Percentiles rank a stretch among this genome's conserved stretches.
These are phyloP conservation scores for Pimephales promelas DNA, from an alignment of 2,113 vertebrate genomes.

Conservation along the genomic window DNA sequence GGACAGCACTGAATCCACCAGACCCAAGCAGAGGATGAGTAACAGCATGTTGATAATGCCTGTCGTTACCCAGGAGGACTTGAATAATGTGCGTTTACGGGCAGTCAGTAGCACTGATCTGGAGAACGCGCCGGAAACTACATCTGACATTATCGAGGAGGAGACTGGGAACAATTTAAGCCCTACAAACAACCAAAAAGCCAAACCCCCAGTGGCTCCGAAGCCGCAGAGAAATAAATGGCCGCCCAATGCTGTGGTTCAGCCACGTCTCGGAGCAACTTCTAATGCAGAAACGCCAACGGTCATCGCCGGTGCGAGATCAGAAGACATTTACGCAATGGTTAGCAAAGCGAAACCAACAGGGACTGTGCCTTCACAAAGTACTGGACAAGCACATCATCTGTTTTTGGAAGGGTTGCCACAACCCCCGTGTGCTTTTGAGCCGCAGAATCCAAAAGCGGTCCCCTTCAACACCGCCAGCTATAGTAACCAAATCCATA, in stretches of 20 bases:
- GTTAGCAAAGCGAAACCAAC: conserved; percentile 72
- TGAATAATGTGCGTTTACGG: conserved; percentile 82
- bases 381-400: neutral
- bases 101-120: conserved; percentile 81
- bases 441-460: conserved; percentile 56
- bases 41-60: conserved; percentile 81
- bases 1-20: conserved; percentile 78
- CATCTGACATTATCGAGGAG: conserved; percentile 62
- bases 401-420: neutral
- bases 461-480: conserved; percentile 60
- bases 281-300: conserved; percentile 53
- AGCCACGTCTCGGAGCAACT: neutral
- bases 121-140: conserved; percentile 67
- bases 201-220: conserved; percentile 81
- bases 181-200: conserved; percentile 67
- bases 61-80: conserved; percentile 84
- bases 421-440: conserved; percentile 58
- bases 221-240: conserved; percentile 79
- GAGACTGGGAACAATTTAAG: conserved; percentile 61
- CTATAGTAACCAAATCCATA: conserved; percentile 62
- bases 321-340: conserved; percentile 65
- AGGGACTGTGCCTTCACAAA: conserved; percentile 55
- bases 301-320: conserved; percentile 56
- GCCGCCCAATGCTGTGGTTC: conserved; percentile 61
- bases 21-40: conserved; percentile 76